A percentile compares a stretch with the other conserved stretches of the same genome.
Conservation (phyloP, 2,113 vertebrate genomes). For the Sander lucioperca region DNA sequence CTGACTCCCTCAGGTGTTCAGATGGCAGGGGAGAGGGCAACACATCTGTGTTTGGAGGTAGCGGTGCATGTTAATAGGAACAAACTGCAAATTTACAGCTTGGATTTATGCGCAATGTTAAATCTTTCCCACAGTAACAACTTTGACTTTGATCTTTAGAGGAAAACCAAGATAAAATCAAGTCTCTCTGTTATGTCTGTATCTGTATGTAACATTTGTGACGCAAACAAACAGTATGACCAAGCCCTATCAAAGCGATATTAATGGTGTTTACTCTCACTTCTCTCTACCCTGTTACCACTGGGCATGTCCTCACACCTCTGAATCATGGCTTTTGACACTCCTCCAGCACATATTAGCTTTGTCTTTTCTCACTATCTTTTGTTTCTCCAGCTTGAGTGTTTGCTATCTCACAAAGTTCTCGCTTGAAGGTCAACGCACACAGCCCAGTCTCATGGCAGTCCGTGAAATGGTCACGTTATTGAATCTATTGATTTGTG, state of each 20-base stretch:
- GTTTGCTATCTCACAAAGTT: slow-evolving; percentile 30
- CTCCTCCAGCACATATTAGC: slow-evolving; percentile 42
- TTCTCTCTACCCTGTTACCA: slow-evolving; percentile 63
- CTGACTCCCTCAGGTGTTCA: slow-evolving; percentile 32
- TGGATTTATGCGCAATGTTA: background rate
- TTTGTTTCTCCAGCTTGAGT: slow-evolving; percentile 33
- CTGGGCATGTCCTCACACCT: slow-evolving; percentile 62
- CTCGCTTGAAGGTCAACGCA: slow-evolving; percentile 21
- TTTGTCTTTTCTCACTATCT: slow-evolving; percentile 49
- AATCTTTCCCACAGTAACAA: background rate
- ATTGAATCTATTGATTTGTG: too few relatives aligned
- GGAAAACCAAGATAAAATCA: slow-evolving; percentile 19
- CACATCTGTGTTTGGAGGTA: slow-evolving; percentile 28
- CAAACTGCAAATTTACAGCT: background rate
- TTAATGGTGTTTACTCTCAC: slow-evolving; percentile 77
- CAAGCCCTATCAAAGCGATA: slow-evolving; percentile 54
- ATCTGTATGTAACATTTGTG: slow-evolving; percentile 20
- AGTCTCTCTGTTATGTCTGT: slow-evolving; percentile 20
- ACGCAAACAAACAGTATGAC: slow-evolving; percentile 49
- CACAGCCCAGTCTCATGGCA: too few relatives aligned
- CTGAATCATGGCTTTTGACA: slow-evolving; percentile 69
- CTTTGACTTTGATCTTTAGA: slow-evolving; percentile 2
- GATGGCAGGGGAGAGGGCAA: slow-evolving; percentile 29
- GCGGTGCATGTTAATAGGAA: background rate
- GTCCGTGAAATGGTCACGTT: too few relatives aligned